Evolutionary conservation across 2,797 vertebrate species (phyloP), one percentile per base, ranked within the genome.

Genomic region (Tangara arthus): DNA sequence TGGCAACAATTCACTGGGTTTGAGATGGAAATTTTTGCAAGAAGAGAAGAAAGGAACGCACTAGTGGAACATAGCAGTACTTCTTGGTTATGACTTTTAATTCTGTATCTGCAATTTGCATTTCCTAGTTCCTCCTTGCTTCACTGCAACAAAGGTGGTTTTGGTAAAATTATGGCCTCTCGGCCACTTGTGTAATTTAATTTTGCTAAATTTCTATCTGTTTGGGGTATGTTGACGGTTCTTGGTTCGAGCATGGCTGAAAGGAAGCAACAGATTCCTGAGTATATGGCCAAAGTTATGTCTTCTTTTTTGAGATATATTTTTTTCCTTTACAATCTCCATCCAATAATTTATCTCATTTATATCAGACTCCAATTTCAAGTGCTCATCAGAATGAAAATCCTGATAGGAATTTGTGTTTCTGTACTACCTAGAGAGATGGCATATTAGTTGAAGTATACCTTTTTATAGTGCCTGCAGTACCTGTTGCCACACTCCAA

Each of bases 1-100:
- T 65, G 35, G 37, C 9, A 72, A 66, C 18, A 55, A 65, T 65
- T 53, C 49, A 6, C 28, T 73, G 26, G 11, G 5, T 44, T 77
- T 66, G 24, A 80, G 37, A 16, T 8, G 18, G 2, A 63, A 2
- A 13, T 21, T 12, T 65, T 69, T 56, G 32, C 35, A 27, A 41
- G n/a, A 41, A 20, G 19, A 68, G 12, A 28, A 35, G 11, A 30
- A 5, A n/a, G 0, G 4, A 78, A 18, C 15, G 55, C 18, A 19
- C 8, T 4, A 18, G 19, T 32, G n/a, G 27, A 63, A 47, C 6
- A 5, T 15, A 13, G 0, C 41, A 19, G 26, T 68, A 0, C 13
- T 21, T 61, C 15, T 34, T 2, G 1, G 8, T 21, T 76, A 52
- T 11, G 15, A 24, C 8, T 17, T 85, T 12, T 47, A 28, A 35